phyloP scores from a whole-genome alignment of 1,140 invertebrate species.

The Papilio machaon region DNA sequence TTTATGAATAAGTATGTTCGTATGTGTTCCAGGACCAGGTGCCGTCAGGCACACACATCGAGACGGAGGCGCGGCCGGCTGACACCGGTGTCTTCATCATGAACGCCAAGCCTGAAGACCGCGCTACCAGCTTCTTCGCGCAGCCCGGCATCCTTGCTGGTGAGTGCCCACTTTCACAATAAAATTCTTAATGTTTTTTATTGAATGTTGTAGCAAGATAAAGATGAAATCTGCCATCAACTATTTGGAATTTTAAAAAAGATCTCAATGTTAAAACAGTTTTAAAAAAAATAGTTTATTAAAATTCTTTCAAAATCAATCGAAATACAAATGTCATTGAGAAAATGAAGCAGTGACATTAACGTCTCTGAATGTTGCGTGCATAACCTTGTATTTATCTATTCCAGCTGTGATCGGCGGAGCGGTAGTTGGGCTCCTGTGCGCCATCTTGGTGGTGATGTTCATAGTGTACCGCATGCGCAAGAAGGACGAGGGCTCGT shows the following conservation, averaged over 20 bases:
- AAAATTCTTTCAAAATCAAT: too few relatives aligned
- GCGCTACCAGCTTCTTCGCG: conserved; percentile 94
- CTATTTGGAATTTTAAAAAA: too few relatives aligned
- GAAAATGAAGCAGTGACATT: too few relatives aligned
- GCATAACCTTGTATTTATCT: conserved; percentile 35
- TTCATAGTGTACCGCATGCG: conserved; percentile 99
- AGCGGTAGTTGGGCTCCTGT: conserved; percentile 97
- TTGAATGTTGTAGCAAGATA: too few relatives aligned
- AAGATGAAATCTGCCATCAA: too few relatives aligned
- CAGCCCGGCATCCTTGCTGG: conserved; percentile 97
- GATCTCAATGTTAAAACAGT: too few relatives aligned
- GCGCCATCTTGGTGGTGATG: conserved; percentile 99
- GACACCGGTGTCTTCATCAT: conserved; percentile 88
- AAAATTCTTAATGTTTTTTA: background rate
- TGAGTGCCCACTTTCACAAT: conserved; percentile 65
- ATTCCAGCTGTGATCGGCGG: conserved; percentile 98
- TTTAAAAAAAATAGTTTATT: too few relatives aligned
- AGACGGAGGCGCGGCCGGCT: conserved; percentile 65
- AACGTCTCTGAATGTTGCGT: too few relatives aligned
- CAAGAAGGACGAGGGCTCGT: conserved; percentile 99
- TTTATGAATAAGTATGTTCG: background rate
- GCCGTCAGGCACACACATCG: conserved; percentile 66
- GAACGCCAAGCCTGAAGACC: conserved; percentile 90
- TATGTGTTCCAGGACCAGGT: conserved; percentile 65
- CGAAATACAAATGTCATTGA: too few relatives aligned